These are phyloP conservation scores for Tadarida brasiliensis DNA, from an alignment of 2,797 vertebrate genomes.

Conservation along the genomic window DNA sequence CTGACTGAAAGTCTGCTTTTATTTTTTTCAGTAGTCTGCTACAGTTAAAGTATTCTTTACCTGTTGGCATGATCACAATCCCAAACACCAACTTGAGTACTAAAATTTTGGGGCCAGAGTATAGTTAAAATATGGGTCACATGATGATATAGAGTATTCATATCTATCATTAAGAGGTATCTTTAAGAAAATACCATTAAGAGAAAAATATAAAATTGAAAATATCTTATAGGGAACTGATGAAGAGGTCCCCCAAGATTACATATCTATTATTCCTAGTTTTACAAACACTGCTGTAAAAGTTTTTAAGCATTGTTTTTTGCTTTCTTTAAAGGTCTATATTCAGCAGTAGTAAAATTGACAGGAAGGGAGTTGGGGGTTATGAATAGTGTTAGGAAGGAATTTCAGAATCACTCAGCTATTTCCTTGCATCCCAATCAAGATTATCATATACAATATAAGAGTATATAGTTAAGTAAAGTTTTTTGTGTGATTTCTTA, in stretches of 20 bases:
- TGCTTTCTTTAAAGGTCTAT: background rate
- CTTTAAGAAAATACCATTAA: background rate
- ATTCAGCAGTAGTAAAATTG: background rate
- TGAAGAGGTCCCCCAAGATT: background rate
- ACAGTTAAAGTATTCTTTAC: background rate
- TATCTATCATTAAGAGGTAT: background rate
- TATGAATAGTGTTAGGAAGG: background rate
- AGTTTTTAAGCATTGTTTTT: background rate
- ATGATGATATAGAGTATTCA: background rate
- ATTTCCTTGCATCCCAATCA: background rate
- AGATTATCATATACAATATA: background rate
- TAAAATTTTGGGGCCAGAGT: background rate
- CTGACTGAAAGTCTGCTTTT: slow-evolving; percentile 12
- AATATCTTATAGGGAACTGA: slow-evolving; percentile 5
- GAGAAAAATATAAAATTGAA: slow-evolving; percentile 46
- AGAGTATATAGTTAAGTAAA: slow-evolving; percentile 27
- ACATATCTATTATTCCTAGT: background rate
- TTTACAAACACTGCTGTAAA: slow-evolving; percentile 18
- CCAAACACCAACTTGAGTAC: background rate
- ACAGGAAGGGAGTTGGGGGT: background rate
- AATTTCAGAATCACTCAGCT: slow-evolving; percentile 27
- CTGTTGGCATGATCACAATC: background rate
- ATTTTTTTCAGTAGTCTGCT: background rate
- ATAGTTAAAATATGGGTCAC: background rate
- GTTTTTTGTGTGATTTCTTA: background rate